Percentiles rank a stretch among this genome's conserved stretches.
These are phyloP conservation scores for Fopius arisanus DNA, from an alignment of 1,140 invertebrate genomes.

Conservation along the genomic window DNA sequence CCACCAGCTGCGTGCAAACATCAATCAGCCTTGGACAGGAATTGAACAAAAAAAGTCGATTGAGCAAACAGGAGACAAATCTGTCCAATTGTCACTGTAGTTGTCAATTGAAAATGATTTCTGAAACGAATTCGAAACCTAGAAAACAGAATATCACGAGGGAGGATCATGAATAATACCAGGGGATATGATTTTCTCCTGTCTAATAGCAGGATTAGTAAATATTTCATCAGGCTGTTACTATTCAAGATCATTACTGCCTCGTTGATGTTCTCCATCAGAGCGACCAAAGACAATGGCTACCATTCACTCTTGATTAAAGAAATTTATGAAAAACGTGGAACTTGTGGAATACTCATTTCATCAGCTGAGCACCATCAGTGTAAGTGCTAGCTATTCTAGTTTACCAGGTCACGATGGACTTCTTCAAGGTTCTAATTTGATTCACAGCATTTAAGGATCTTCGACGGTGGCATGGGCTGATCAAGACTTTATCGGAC, in stretches of 20 bases:
- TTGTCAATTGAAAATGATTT: too few relatives aligned
- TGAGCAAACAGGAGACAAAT: background rate
- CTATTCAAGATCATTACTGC: background rate
- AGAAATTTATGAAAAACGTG: background rate
- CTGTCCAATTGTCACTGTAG: too few relatives aligned
- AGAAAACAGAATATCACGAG: too few relatives aligned
- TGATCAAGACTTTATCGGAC: background rate
- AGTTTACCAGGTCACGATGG: background rate
- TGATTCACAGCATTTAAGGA: too few relatives aligned
- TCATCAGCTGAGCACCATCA: background rate
- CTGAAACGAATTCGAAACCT: too few relatives aligned
- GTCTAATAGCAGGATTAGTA: background rate
- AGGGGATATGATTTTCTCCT: background rate
- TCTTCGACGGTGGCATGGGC: background rate
- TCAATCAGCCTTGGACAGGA: background rate
- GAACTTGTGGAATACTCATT: background rate
- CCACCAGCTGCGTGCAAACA: background rate
- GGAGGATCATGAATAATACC: too few relatives aligned
- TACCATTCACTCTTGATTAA: background rate
- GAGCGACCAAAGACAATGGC: background rate
- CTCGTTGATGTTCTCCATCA: background rate
- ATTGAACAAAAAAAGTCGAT: background rate
- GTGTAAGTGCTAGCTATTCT: background rate
- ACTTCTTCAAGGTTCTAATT: background rate
- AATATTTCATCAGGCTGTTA: background rate